Percentiles rank a stretch among this genome's conserved stretches.
Conservation (phyloP, 2,113 vertebrate genomes). For the Neolamprologus tretocephalus region DNA sequence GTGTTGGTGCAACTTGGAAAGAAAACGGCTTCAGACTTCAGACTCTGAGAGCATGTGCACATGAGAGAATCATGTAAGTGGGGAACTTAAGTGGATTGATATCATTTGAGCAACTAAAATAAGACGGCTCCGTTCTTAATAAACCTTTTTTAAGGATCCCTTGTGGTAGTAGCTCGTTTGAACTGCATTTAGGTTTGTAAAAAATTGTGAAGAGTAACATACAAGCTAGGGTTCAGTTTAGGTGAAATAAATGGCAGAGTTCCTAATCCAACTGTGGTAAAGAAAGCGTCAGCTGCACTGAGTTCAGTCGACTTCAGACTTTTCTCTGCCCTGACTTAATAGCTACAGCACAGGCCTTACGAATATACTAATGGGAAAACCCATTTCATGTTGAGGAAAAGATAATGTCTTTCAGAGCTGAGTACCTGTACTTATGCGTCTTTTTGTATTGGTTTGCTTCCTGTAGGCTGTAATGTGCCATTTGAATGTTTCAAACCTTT, state of each 20-base stretch:
- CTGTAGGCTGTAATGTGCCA: not conserved
- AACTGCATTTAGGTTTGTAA: not conserved
- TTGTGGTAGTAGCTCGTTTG: not conserved
- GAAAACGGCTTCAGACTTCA: not conserved
- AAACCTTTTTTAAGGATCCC: rapidly evolving
- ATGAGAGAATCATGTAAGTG: not conserved
- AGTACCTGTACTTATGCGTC: not conserved
- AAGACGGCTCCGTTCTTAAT: rapidly evolving
- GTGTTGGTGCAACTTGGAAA: not conserved
- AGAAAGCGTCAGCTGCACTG: rapidly evolving
- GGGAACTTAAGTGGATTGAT: not conserved
- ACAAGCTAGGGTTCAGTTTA: not conserved
- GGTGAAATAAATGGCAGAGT: not conserved
- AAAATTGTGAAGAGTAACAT: not conserved
- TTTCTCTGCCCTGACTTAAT: not conserved
- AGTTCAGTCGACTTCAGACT: not conserved
- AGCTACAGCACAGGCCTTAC: not conserved
- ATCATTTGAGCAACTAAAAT: not conserved
- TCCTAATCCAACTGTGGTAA: rapidly evolving
- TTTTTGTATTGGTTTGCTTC: not conserved
- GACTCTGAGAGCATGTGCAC: not conserved
- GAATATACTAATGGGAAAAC: not conserved
- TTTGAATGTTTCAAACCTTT: not conserved
- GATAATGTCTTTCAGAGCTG: not conserved
- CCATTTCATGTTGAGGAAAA: not conserved